Evolutionary conservation across 2,888 invertebrate genomes (phyloP).

Genomic region (Netelia fuscicornis): DNA sequence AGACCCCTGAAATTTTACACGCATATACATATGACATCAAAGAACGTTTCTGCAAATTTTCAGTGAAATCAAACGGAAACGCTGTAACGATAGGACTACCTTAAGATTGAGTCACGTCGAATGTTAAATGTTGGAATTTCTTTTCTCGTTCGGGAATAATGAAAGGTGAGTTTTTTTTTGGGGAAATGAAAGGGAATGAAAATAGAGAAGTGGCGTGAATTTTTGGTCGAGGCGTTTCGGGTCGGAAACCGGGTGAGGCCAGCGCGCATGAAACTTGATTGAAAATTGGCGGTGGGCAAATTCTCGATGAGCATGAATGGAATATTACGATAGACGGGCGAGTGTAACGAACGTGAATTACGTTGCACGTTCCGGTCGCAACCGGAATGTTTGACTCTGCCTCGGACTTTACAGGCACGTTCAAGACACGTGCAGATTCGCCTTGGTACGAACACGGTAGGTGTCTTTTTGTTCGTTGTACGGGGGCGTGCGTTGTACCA

Average conservation of each 20-base stretch:
- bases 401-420: constrained; percentile 19
- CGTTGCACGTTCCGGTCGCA: constrained; percentile 51
- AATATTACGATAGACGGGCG: constrained; percentile 14
- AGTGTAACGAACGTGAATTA: constrained; percentile 42
- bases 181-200: background rate
- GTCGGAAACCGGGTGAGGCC: constrained; percentile 4
- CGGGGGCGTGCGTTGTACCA: constrained; percentile 7
- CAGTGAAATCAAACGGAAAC: too few species aligned
- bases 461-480: constrained; percentile 6
- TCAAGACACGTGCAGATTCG: constrained; percentile 54
- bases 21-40: too few species aligned
- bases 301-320: constrained; percentile 47
- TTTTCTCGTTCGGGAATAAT: too few species aligned
- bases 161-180: too few species aligned
- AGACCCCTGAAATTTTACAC: too few species aligned
- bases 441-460: constrained; percentile 12
- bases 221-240: constrained; percentile 28
- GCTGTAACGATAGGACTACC: too few species aligned
- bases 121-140: too few species aligned
- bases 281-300: constrained; percentile 38
- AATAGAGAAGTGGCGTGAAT: constrained; percentile 35
- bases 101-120: too few species aligned
- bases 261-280: constrained; percentile 24
- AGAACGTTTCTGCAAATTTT: too few species aligned
- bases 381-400: constrained; percentile 53